These are phyloP conservation scores for Boleophthalmus pectinirostris DNA, from an alignment of 2,113 vertebrate species.

Conservation along the genomic window DNA sequence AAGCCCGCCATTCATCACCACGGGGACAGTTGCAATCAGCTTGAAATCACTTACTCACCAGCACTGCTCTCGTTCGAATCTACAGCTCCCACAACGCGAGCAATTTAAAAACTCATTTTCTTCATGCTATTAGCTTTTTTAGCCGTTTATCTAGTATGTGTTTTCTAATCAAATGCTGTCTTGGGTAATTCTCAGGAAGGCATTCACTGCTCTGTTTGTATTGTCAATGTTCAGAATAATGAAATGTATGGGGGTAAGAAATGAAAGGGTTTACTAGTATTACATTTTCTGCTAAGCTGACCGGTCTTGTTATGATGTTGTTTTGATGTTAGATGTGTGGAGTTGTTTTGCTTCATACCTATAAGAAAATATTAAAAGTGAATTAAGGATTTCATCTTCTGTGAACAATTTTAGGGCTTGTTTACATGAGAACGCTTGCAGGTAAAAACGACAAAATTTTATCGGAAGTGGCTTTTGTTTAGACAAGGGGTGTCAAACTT, in stretches of 20 bases:
- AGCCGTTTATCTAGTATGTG: slow-evolving; percentile 39
- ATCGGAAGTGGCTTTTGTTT: no score
- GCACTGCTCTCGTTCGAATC: slow-evolving; percentile 40
- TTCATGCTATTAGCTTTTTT: slow-evolving; percentile 39
- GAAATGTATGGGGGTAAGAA: slow-evolving; percentile 29
- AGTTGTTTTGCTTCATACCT: no score
- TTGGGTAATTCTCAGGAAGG: slow-evolving; percentile 21
- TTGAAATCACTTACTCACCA: slow-evolving; percentile 49
- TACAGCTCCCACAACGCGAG: slow-evolving; percentile 17
- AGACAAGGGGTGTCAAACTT: no score
- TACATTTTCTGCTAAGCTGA: no score
- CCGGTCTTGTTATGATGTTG: no score
- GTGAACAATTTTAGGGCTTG: no score
- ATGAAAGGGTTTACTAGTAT: slow-evolving; percentile 12
- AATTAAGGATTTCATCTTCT: no score
- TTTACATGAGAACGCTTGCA: no score
- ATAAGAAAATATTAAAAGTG: no score
- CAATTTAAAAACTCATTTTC: slow-evolving; percentile 65
- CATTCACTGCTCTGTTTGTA: not conserved
- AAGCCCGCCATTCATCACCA: slow-evolving; percentile 40
- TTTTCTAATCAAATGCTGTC: slow-evolving; percentile 41
- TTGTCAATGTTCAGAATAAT: slow-evolving; percentile 30
- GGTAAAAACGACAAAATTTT: no score
- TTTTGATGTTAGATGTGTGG: no score
- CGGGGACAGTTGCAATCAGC: slow-evolving; percentile 57